Base-by-base conservation (phyloP, 2,113 vertebrate species). In the Scortum barcoo region DNA sequence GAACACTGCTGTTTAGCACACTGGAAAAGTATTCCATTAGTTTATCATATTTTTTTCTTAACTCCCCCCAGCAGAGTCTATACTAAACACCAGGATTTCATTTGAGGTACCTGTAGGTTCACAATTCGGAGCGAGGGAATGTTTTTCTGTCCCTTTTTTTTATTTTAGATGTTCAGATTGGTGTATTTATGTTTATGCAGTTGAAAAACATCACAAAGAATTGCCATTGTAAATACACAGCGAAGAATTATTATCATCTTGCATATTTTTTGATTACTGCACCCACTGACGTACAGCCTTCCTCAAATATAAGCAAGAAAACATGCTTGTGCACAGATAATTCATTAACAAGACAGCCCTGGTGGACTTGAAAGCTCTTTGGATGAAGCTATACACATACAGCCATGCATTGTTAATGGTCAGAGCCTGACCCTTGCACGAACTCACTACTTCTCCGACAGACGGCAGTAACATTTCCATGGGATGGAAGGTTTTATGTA, bases 361-460 rank as follows among this genome's bases (percentile, higher is more conserved):
- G 70, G 56, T 20, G 44, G 69, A 61, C 26, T 46, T 53, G 65
- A 76, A 73, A 46, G 28, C 40, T 76, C 76, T 57, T 68, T 26
- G 44, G 36, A 50, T 75, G 50, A 68, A 69, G 75, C 33, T 42
- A 13, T 58, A 67, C 70, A 85, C 26, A 54, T 46, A n/a, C 19
- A 77, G 30, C 42, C 80, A 80, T 80, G 60, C 78, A 84, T 77
- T 85, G 88, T 89, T 89, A 88, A 90, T 88, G 76, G 57, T 60
- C 36, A 74, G 68, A 66, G 74, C 42, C 66, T 85, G 84, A 90
- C 90, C 86, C 38, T 0, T 1, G 24, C 42, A 68, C 63, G 68
- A 92, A 89, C 88, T 84, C 75, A 0, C 20, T 10, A 40, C 60
- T 81, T 58, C 71, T 85, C 58, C 63, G 71, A 73, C 76, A 65